phyloP scores from a whole-genome alignment of 2,797 vertebrate genomes.

The Saxicola maurus region DNA sequence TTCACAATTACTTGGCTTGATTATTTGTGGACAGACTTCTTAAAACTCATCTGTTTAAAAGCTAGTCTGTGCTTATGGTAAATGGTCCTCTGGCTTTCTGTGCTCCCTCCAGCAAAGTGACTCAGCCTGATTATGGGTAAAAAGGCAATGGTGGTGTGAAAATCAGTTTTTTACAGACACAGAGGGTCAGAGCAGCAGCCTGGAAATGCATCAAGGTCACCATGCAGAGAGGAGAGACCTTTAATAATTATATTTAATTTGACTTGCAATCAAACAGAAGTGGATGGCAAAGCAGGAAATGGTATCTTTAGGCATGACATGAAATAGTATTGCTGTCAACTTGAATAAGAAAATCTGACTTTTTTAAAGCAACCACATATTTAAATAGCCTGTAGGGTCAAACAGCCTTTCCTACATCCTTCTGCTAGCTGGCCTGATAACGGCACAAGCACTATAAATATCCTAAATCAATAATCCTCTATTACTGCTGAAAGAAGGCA shows the following conservation, averaged over 20 bases:
- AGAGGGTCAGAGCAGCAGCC: conserved; percentile 41
- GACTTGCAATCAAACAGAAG: conserved; percentile 48
- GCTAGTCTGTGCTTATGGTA: neutral
- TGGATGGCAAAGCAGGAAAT: conserved; percentile 59
- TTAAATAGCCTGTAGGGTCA: conserved; percentile 33
- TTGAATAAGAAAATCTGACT: conserved; percentile 34
- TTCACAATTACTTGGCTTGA: neutral
- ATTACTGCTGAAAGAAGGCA: conserved; percentile 21
- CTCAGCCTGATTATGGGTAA: neutral
- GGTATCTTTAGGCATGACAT: conserved; percentile 39
- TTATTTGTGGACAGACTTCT: neutral
- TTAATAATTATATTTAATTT: conserved; percentile 39
- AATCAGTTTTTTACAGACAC: conserved; percentile 30
- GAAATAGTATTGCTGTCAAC: conserved; percentile 59
- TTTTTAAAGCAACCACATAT: neutral
- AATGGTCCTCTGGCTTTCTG: conserved; percentile 21
- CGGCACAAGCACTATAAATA: conserved; percentile 7
- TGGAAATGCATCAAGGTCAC: conserved; percentile 11
- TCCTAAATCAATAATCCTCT: conserved; percentile 39
- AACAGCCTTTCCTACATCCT: neutral
- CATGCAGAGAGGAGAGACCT: neutral
- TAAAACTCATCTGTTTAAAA: neutral
- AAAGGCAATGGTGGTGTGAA: neutral
- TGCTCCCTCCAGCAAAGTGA: conserved; percentile 24
- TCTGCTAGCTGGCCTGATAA: conserved; percentile 45